These are phyloP conservation scores for Cryptus viduatorius DNA, from an alignment of 2,888 invertebrate genomes.

Conservation along the genomic window DNA sequence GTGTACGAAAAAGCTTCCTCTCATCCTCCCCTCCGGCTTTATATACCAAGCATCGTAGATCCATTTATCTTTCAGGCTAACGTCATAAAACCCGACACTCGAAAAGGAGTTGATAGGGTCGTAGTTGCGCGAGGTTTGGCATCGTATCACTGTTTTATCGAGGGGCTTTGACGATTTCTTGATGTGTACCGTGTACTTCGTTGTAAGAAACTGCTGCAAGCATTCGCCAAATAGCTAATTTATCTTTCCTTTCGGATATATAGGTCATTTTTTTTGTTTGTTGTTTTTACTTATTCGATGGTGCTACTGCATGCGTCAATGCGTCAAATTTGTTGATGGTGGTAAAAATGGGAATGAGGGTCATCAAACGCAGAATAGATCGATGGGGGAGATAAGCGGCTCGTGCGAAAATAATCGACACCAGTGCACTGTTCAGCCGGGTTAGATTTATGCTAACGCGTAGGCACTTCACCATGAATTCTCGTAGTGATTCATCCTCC, in stretches of 20 bases:
- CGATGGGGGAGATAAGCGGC: constrained; percentile 11
- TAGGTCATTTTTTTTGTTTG: background rate
- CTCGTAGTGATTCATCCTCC: constrained; percentile 30
- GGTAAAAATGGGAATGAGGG: background rate
- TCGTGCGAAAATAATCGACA: constrained; percentile 24
- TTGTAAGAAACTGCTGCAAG: background rate
- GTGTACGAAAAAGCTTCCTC: constrained; percentile 10
- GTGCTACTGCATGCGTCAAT: background rate
- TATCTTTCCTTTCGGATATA: constrained; percentile 4
- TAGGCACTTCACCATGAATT: constrained; percentile 22
- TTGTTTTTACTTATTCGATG: background rate
- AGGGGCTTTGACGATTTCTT: constrained; percentile 45
- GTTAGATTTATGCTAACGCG: constrained; percentile 11
- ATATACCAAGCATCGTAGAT: constrained; percentile 13
- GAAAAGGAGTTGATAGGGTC: constrained; percentile 45
- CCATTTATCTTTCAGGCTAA: constrained; percentile 48
- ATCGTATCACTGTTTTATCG: constrained; percentile 48
- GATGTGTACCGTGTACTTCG: background rate
- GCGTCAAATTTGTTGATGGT: background rate
- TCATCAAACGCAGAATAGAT: background rate
- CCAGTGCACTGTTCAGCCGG: background rate
- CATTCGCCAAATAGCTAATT: constrained; percentile 35
- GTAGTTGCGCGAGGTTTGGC: constrained; percentile 1
- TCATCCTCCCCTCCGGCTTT: constrained; percentile 11
- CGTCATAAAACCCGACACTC: constrained; percentile 51